Conservation (phyloP, 2,113 vertebrate species). For the Gyps fulvus region DNA sequence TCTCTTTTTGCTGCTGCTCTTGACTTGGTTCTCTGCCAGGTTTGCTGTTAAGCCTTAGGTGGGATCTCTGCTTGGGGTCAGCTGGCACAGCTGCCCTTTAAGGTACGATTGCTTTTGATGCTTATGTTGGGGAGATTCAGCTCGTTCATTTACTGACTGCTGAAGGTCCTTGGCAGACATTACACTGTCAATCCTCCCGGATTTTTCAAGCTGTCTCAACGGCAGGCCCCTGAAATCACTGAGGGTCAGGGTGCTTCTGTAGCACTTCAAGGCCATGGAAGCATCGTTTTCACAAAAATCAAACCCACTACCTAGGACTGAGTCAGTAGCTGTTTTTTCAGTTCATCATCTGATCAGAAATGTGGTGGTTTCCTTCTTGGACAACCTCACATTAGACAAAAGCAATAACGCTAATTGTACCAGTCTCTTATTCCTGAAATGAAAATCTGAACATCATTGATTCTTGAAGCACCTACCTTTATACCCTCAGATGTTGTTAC, state of each 20-base stretch:
- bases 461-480: not conserved
- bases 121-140: not conserved
- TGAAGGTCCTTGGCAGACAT: not conserved
- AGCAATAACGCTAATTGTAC: fast-evolving
- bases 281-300: not conserved
- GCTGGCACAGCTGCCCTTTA: not conserved
- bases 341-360: not conserved
- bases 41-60: not conserved
- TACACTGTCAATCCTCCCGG: not conserved
- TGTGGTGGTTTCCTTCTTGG: not conserved
- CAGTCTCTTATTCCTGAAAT: not conserved
- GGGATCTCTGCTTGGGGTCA: not conserved
- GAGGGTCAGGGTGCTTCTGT: not conserved
- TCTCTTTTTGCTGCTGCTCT: not conserved
- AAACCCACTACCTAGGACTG: not conserved
- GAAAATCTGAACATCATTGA: not conserved
- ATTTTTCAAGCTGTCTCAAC: not conserved
- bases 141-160: not conserved
- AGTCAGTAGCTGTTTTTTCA: not conserved
- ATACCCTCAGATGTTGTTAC: not conserved
- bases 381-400: not conserved
- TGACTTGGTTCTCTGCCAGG: not conserved
- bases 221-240: not conserved
- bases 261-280: not conserved
- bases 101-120: not conserved